Base-by-base conservation (phyloP, 2,888 invertebrate genomes). In the Acleris literana region DNA sequence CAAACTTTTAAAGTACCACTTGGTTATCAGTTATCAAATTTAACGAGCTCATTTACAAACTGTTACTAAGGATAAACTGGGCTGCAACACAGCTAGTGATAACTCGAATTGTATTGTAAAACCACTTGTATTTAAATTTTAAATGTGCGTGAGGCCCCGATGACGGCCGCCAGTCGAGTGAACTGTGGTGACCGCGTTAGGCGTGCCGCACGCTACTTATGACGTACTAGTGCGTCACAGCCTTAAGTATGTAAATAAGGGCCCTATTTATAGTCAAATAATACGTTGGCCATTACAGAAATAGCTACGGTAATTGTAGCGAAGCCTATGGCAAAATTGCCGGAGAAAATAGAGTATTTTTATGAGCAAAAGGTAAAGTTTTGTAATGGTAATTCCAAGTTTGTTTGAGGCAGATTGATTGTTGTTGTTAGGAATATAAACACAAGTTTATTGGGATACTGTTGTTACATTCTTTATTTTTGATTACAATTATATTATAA, bases 151-250 rank as follows among this genome's bases (percentile, higher is more conserved):
- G 57, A 29, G 2, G 11, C 25, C 46, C 1, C 25, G 44, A 1
- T 25, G 46, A 5, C 57, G 46, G 57, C 46, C 3, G 13, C 7
- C 3, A 16, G 46, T n/a, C 46, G n/a, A 46, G 46, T 57, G 57
- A 57, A 43, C 44, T n/a, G 22, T 4, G 43, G 20, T 25, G 57
- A 25, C 46, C 57, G 57, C 43, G 43, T 2, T 44, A 29, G 18
- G 58, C 46, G 11, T 65, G 58, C 64, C 74, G 73, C 78, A 76
- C 76, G 79, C 77, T 72, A 75, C 59, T 58, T 56, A 75, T 82
- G 84, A 84, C 84, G 85, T 82, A 33, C 51, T 9, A 48, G 44
- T 65, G 65, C 65, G 65, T 65, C 65, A 65, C 60, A 17, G 56
- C 60, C 51, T 39, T 13, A 39, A 39, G 48, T 60, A 64, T 64